These are phyloP conservation scores for Hoplias malabaricus DNA, from an alignment of 2,113 vertebrate genomes.

Conservation along the genomic window DNA sequence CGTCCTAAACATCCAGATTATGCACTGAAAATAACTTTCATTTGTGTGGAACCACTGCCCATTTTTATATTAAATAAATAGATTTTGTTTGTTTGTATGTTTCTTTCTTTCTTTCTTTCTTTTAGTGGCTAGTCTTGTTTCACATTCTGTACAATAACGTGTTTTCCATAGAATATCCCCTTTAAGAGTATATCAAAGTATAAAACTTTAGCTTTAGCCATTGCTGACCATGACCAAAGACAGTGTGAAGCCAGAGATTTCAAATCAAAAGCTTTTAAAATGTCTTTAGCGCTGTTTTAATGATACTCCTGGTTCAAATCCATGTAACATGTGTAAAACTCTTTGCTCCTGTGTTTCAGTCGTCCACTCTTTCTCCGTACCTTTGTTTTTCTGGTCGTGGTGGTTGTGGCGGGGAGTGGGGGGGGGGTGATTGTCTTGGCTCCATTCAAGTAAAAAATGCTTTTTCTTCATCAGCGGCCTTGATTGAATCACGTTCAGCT, in stretches of 20 bases:
- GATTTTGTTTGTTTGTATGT: no score
- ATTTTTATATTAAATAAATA: no score
- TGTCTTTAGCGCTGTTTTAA: background rate
- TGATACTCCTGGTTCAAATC: background rate
- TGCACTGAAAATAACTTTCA: no score
- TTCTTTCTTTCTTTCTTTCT: no score
- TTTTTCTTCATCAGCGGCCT: constrained; percentile 53
- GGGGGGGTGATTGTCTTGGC: no score
- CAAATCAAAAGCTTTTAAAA: background rate
- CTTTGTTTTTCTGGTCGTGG: constrained; percentile 23
- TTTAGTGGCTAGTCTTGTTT: no score
- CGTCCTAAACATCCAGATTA: no score
- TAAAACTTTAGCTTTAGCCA: background rate
- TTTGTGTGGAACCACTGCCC: no score
- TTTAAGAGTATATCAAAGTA: background rate
- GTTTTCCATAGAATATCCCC: no score
- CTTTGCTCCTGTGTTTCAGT: constrained; percentile 24
- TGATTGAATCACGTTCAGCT: constrained; percentile 58
- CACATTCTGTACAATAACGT: no score
- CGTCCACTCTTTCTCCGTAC: background rate
- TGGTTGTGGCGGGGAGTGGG: no score
- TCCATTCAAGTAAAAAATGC: constrained; percentile 36
- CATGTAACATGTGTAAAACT: background rate
- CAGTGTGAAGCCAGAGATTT: background rate
- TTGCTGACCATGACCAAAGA: background rate